Evolutionary conservation across 2,113 vertebrate species (phyloP).

Genomic region (Piprites chloris): DNA sequence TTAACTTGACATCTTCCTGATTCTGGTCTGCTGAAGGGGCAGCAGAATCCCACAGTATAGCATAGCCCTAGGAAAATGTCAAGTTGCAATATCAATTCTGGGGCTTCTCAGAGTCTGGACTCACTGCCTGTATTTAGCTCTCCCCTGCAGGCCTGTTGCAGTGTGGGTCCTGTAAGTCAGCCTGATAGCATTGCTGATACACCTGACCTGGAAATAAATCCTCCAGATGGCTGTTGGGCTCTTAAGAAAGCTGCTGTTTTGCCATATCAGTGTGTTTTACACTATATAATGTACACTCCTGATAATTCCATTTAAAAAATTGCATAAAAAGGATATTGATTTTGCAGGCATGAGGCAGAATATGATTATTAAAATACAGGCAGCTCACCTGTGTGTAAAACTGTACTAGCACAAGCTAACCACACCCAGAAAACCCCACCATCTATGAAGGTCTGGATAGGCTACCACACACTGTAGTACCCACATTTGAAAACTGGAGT

Average conservation of each 20-base stretch:
- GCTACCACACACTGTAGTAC: background rate
- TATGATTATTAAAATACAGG: background rate
- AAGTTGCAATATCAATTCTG: background rate
- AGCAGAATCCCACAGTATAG: background rate
- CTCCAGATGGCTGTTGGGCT: background rate
- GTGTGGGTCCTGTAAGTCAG: background rate
- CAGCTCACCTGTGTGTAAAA: background rate
- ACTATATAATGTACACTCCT: background rate
- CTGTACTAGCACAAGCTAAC: background rate
- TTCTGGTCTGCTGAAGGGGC: background rate
- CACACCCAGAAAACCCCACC: background rate
- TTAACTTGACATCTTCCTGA: constrained; percentile 7
- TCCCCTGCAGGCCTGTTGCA: background rate
- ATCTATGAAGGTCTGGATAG: background rate
- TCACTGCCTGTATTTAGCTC: background rate
- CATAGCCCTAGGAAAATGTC: constrained; percentile 38
- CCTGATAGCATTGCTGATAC: background rate
- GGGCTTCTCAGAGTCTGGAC: background rate
- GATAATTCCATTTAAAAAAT: background rate
- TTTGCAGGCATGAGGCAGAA: background rate
- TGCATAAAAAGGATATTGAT: background rate
- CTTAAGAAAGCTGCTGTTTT: background rate
- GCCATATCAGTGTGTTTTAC: background rate
- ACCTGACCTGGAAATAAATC: background rate
- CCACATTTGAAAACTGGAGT: background rate